Evolutionary conservation across 92 coral and sea anemone genomes (phyloP), one percentile per base, ranked within the genome.

Genomic region (Porites evermanni): DNA sequence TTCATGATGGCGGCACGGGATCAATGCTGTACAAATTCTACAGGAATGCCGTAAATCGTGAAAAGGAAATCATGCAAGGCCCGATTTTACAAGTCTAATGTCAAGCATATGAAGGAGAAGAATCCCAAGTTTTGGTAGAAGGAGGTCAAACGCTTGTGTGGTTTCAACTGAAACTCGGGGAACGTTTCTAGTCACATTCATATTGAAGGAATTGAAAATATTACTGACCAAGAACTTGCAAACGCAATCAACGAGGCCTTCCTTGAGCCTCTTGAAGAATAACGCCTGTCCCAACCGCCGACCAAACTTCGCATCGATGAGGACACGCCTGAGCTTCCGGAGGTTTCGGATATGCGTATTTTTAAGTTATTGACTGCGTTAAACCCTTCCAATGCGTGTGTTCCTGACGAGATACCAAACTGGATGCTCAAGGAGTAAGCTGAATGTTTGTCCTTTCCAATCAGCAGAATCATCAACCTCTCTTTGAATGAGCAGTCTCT

Each of bases 41-140:
- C 69, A 61, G 82, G 82, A 61, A 78, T 69, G 82, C 82, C 2
- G 82, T 78, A 78, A 78, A 78, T 78, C 82, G 82, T 78, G 82
- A 21, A 78, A 78, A 78, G 82, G 68, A 78, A 78, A 78, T 78
- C 82, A 78, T 78, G 70, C 82, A 78, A 61, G 82, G 47, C 54
- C 20, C 20, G 20, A 67, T 78, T 78, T 60, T 78, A 78, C 68
- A 78, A 78, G 60, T 54, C 23, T 68, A 60, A 78, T 52, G 68
- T 78, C 70, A 50, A 54, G 68, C 65, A 24, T 24, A 24, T 24
- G 26, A 24, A 24, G 26, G 1, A 24, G 26, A 1, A 24, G 26
- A 24, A 24, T 68, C 82, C 82, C n/a, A 78, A 78, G 70, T 60
- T 78, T 50, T 78, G 82, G 71, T 60, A 51, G 82, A 23, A 78